Evolutionary conservation across 1,140 invertebrate species (phyloP).

Genomic region (Tetragnatha versicolor): DNA sequence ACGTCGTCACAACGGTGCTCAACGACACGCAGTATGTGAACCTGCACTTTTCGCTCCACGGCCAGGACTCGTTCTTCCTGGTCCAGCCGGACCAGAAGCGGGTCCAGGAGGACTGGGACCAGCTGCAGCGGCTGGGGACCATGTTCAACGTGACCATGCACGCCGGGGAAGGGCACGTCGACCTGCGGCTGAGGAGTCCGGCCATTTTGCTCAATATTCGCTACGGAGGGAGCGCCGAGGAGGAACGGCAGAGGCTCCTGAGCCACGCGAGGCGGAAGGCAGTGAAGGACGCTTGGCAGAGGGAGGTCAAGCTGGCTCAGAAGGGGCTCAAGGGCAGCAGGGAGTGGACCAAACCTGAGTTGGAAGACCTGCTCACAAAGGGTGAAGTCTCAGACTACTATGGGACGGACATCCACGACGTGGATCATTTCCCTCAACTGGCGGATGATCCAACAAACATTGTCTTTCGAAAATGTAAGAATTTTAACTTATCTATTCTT

Average conservation of each 20-base stretch:
- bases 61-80: conserved; percentile 93
- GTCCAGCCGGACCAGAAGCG: conserved; percentile 87
- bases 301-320: conserved; percentile 80
- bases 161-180: conserved; percentile 61
- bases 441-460: conserved; percentile 96
- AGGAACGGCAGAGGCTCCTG: conserved; percentile 85
- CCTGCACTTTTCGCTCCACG: conserved; percentile 88
- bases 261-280: conserved; percentile 87
- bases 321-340: conserved; percentile 70
- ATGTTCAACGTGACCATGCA: conserved; percentile 92
- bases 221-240: conserved; percentile 87
- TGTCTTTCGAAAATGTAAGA: conserved; percentile 73
- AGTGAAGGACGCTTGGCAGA: conserved; percentile 89
- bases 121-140: conserved; percentile 75
- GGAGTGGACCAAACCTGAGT: conserved; percentile 73
- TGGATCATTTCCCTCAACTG: conserved; percentile 86
- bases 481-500: background rate
- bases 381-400: conserved; percentile 85
- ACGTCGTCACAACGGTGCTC: conserved; percentile 92
- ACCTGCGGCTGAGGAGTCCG: conserved; percentile 76
- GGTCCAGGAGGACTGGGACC: conserved; percentile 84
- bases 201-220: conserved; percentile 66
- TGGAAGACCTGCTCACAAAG: conserved; percentile 84
- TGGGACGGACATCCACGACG: conserved; percentile 88
- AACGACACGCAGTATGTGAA: conserved; percentile 88